A percentile compares a stretch with the other conserved stretches of the same genome.
Conservation (phyloP, 2,113 vertebrate genomes). For the Grantiella picta region DNA sequence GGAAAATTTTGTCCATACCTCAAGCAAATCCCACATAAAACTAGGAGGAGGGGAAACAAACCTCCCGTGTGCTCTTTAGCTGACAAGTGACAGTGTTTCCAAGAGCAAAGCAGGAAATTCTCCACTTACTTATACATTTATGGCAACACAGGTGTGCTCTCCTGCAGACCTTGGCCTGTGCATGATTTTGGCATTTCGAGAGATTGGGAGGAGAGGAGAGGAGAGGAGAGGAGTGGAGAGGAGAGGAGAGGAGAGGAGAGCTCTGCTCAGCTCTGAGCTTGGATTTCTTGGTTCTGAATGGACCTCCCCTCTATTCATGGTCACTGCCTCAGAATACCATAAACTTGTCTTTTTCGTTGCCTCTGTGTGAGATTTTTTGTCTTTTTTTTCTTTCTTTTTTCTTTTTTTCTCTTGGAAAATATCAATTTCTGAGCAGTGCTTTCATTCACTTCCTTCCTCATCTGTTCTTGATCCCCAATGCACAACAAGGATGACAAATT, state of each 20-base stretch:
- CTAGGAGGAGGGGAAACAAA: neutral
- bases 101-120: slow-evolving; percentile 16
- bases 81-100: neutral
- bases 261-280: neutral
- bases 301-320: neutral
- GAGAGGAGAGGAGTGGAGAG: no score
- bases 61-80: neutral
- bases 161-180: neutral
- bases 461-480: neutral
- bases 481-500: neutral
- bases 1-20: slow-evolving; percentile 7
- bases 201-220: neutral
- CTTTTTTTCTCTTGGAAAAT: neutral
- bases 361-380: neutral
- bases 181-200: neutral
- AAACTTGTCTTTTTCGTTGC: neutral
- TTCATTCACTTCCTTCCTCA: neutral
- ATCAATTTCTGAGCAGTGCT: neutral
- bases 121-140: neutral
- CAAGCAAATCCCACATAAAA: neutral
- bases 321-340: neutral
- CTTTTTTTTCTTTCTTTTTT: neutral
- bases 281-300: neutral
- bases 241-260: neutral
- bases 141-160: neutral